Evolutionary conservation across 2,888 invertebrate genomes (phyloP).

Genomic region (Abrostola tripartita): DNA sequence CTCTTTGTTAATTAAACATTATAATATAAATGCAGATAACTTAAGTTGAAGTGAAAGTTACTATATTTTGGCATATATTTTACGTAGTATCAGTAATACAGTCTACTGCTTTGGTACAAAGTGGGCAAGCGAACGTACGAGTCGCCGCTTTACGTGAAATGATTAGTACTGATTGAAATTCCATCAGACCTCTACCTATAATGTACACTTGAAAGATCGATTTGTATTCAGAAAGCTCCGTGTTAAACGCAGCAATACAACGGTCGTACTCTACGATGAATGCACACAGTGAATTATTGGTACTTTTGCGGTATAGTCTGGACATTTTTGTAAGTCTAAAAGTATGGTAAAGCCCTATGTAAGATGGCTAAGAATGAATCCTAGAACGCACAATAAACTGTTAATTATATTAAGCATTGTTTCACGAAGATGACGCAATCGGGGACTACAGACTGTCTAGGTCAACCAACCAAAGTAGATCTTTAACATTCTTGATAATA

Average conservation of each 20-base stretch:
- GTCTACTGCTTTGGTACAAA: not conserved
- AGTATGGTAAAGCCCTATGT: not conserved
- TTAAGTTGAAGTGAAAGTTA: too few species aligned
- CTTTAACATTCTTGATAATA: not conserved
- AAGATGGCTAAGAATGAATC: constrained; percentile 25
- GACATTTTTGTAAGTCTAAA: too few species aligned
- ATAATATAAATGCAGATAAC: too few species aligned
- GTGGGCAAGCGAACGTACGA: not conserved
- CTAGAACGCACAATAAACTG: constrained; percentile 39
- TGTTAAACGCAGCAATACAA: too few species aligned
- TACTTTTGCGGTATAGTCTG: too few species aligned
- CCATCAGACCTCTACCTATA: too few species aligned
- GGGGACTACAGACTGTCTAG: constrained; percentile 21
- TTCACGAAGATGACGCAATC: constrained; percentile 18
- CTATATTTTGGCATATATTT: not conserved
- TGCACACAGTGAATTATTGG: too few species aligned
- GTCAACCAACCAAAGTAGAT: constrained; percentile 13
- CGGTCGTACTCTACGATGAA: too few species aligned
- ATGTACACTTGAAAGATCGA: too few species aligned
- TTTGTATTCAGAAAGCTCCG: too few species aligned
- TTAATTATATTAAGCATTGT: constrained; percentile 46
- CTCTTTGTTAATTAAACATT: too few species aligned
- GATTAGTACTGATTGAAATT: not conserved
- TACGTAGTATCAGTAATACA: not conserved
- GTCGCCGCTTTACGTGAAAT: not conserved